Percentiles rank a stretch among this genome's conserved stretches.
Evolutionary conservation across 2,888 invertebrate genomes (phyloP).

Genomic region (Aphrophora alni): DNA sequence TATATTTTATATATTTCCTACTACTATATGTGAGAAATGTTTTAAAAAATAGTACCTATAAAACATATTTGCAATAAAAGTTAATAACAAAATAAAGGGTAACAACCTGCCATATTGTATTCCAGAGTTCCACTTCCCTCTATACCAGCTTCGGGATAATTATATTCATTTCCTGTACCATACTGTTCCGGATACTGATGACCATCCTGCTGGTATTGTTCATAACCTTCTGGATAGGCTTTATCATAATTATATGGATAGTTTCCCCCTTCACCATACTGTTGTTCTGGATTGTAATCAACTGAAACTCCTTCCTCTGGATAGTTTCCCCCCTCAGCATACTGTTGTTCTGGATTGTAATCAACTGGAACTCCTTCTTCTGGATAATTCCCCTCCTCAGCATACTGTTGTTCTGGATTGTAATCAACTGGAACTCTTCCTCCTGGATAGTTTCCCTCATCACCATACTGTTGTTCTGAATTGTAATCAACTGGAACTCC

Average conservation of each 20-base stretch:
- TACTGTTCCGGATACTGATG: constrained; percentile 21
- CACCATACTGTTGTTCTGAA: not conserved
- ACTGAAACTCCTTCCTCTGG: not conserved
- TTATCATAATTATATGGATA: constrained; percentile 7
- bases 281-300: constrained; percentile 16
- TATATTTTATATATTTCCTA: too few species aligned
- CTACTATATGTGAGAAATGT: too few species aligned
- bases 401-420: constrained; percentile 18
- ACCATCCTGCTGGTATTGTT: constrained; percentile 19
- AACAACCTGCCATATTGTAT: not conserved
- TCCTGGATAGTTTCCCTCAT: not conserved
- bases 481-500: not conserved
- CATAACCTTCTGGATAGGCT: constrained; percentile 3
- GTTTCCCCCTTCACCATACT: not conserved
- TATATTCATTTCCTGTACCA: not conserved
- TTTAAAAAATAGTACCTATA: too few species aligned
- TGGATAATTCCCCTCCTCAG: not conserved
- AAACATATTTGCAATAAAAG: too few species aligned
- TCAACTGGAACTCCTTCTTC: constrained; percentile 7
- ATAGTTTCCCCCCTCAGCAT: constrained; percentile 4
- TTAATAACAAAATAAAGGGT: too few species aligned
- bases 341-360: constrained; percentile 15
- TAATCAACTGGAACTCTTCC: not conserved
- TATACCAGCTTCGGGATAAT: not conserved
- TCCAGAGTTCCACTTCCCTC: not conserved